Evolutionary conservation across 2,113 vertebrate genomes (phyloP).

Genomic region (Delphinapterus leucas): DNA sequence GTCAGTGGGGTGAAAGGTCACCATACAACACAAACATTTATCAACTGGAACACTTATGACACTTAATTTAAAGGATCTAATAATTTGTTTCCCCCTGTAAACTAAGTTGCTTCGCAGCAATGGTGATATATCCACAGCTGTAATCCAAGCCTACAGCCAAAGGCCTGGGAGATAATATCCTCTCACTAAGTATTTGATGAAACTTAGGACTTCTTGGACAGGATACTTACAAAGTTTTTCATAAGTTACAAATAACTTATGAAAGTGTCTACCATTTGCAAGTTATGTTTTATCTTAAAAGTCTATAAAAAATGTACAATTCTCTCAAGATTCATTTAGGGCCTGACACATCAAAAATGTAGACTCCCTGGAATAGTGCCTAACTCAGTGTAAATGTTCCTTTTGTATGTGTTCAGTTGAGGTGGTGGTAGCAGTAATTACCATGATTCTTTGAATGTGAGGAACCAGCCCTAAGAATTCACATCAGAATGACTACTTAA

Average conservation of each 20-base stretch:
- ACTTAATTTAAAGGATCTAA: not conserved
- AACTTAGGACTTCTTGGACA: not conserved
- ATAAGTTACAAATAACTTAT: not conserved
- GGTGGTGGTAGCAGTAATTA: not conserved
- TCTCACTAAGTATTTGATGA: not conserved
- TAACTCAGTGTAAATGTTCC: not conserved
- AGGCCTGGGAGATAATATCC: not conserved
- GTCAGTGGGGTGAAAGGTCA: not conserved
- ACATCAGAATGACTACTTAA: not conserved
- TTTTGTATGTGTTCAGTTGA: not conserved
- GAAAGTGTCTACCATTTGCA: not conserved
- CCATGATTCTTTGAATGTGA: not conserved
- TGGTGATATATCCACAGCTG: not conserved
- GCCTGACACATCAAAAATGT: not conserved
- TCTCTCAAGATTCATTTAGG: not conserved
- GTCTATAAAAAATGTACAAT: not conserved
- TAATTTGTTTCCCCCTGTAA: not conserved
- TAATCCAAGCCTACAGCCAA: not conserved
- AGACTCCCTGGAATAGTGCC: not conserved
- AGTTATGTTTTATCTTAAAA: not conserved
- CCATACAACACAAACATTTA: not conserved
- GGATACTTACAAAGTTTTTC: not conserved
- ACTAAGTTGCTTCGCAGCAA: not conserved
- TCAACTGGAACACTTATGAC: not conserved
- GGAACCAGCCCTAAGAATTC: not conserved